Percentiles rank a stretch among this genome's conserved stretches.
These are phyloP conservation scores for Eriosoma lanigerum DNA, from an alignment of 1,140 invertebrate genomes.

Conservation along the genomic window DNA sequence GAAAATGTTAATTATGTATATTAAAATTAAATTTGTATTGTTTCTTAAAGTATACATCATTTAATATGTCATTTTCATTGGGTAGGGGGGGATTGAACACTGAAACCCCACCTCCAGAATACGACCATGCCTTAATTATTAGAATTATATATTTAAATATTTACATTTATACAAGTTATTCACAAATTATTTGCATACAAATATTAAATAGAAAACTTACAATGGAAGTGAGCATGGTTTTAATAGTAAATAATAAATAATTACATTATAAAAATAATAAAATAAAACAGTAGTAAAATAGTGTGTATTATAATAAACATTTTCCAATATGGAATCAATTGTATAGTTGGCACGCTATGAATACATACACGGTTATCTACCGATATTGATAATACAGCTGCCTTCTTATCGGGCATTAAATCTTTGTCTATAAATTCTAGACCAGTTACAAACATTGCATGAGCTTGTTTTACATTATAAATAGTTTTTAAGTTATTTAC, in stretches of 20 bases:
- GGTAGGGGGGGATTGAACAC: too few relatives aligned
- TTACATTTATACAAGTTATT: too few relatives aligned
- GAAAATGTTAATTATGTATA: too few relatives aligned
- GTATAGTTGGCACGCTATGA: slow-evolving; percentile 79
- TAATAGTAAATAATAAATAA: background rate
- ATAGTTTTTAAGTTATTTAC: slow-evolving; percentile 89
- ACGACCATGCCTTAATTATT: too few relatives aligned
- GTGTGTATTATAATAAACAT: slow-evolving; percentile 39
- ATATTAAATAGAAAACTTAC: background rate
- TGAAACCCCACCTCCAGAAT: too few relatives aligned
- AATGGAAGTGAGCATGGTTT: background rate
- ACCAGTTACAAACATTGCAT: slow-evolving; percentile 93
- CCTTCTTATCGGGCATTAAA: slow-evolving; percentile 63
- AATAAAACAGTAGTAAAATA: slow-evolving; percentile 28
- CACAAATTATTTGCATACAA: too few relatives aligned
- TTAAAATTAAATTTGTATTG: too few relatives aligned
- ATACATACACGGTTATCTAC: slow-evolving; percentile 91
- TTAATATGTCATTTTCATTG: too few relatives aligned
- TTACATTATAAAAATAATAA: slow-evolving; percentile 27
- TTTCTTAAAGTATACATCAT: too few relatives aligned
- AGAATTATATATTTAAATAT: too few relatives aligned
- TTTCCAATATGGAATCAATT: slow-evolving; percentile 34
- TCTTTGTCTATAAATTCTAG: slow-evolving; percentile 72
- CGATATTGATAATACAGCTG: slow-evolving; percentile 89
- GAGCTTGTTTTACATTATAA: slow-evolving; percentile 77